These are phyloP conservation scores for Melanocharis versteri DNA, from an alignment of 2,113 vertebrate genomes.

Conservation along the genomic window DNA sequence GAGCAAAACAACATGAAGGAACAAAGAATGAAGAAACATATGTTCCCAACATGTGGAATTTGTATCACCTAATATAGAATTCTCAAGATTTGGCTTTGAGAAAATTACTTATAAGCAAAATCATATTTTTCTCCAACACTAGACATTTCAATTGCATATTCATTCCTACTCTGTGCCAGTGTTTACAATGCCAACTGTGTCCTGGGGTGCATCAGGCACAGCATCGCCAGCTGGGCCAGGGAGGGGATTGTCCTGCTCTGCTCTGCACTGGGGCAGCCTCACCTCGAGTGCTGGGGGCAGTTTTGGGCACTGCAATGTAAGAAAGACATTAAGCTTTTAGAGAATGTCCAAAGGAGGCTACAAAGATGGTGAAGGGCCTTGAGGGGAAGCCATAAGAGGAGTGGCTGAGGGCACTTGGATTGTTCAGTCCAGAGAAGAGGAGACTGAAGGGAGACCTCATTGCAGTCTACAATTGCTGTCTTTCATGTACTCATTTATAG, in stretches of 20 bases:
- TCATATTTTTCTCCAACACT: neutral
- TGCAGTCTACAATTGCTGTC: neutral
- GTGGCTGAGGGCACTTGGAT: neutral
- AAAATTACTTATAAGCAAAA: neutral
- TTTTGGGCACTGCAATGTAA: rapidly evolving
- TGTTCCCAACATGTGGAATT: neutral
- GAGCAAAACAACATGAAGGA: neutral
- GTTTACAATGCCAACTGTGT: rapidly evolving
- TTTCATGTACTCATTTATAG: neutral
- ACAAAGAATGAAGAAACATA: neutral
- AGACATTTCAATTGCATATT: neutral
- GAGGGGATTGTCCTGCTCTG: rapidly evolving
- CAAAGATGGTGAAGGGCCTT: neutral
- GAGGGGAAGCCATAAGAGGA: no score
- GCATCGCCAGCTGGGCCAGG: rapidly evolving
- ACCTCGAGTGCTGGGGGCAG: neutral
- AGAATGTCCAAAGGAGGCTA: neutral
- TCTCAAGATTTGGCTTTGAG: neutral
- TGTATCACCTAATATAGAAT: neutral
- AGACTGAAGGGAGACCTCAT: neutral
- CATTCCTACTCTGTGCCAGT: neutral
- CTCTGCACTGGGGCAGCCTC: neutral
- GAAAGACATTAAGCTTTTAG: neutral
- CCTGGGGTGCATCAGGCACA: rapidly evolving
- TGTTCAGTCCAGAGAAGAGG: neutral